Conservation (phyloP, 2,797 vertebrate genomes). For the Aotus griseimembra region DNA sequence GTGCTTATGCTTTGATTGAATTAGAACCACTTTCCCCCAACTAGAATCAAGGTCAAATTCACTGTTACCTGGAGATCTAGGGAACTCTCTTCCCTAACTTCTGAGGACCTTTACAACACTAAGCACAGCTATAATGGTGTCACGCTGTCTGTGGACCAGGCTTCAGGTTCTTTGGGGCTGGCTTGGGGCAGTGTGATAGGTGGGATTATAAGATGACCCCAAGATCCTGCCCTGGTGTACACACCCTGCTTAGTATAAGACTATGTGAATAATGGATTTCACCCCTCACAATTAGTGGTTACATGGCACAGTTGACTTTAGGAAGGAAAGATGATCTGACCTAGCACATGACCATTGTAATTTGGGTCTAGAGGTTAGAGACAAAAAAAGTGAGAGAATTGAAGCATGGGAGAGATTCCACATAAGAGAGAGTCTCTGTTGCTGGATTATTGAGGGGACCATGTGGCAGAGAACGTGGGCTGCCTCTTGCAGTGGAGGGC, state of each 20-base stretch:
- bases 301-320: no score
- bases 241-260: fast-evolving
- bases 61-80: fast-evolving
- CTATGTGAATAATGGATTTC: no score
- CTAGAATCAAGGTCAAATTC: not conserved
- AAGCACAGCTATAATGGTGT: fast-evolving
- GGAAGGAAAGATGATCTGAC: not conserved
- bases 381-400: not conserved
- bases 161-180: not conserved
- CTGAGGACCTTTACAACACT: not conserved
- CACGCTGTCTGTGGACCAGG: no score
- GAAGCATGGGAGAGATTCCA: fast-evolving
- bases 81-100: no score
- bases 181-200: not conserved
- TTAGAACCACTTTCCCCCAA: no score
- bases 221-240: no score
- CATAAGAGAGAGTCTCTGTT: fast-evolving
- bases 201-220: not conserved
- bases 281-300: no score
- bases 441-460: not conserved
- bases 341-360: not conserved
- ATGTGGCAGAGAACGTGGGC: fast-evolving
- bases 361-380: not conserved
- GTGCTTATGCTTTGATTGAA: not conserved
- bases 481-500: not conserved